Conservation (phyloP, 2,113 vertebrate genomes). For the Rhodinocichla rosea region DNA sequence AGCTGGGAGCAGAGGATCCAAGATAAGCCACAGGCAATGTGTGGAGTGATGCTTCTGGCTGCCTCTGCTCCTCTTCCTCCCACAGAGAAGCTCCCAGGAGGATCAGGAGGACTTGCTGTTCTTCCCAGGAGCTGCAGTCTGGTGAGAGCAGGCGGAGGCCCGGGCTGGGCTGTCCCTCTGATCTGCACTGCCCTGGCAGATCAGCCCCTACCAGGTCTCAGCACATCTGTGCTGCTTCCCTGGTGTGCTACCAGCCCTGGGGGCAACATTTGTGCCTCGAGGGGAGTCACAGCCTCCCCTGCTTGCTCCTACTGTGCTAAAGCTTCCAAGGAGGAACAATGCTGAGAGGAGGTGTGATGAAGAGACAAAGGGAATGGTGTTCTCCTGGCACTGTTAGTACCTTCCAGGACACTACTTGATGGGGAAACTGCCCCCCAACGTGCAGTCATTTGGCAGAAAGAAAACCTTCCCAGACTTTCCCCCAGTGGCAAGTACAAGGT, state of each 20-base stretch:
- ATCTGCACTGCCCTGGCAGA: background rate
- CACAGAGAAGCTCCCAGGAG: background rate
- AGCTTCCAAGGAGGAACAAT: background rate
- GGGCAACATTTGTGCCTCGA: background rate
- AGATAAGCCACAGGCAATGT: background rate
- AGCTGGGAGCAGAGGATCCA: background rate
- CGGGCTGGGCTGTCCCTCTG: background rate
- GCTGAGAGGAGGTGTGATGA: background rate
- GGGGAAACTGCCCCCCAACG: accelerated
- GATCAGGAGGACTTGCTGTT: background rate
- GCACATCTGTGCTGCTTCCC: background rate
- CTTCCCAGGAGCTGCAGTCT: background rate
- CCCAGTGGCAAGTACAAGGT: background rate
- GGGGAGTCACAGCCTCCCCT: background rate
- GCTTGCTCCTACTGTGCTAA: background rate
- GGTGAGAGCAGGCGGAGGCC: accelerated
- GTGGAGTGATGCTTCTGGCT: background rate
- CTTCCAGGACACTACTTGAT: background rate
- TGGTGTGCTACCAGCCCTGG: background rate
- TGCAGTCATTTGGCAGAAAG: background rate
- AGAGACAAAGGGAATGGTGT: background rate
- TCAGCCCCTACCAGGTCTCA: background rate
- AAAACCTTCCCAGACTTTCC: background rate
- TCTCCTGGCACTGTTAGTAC: background rate
- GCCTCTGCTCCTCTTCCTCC: background rate